These are phyloP conservation scores for Stramonita haemastoma DNA, from an alignment of 2,888 invertebrate species.

Conservation along the genomic window DNA sequence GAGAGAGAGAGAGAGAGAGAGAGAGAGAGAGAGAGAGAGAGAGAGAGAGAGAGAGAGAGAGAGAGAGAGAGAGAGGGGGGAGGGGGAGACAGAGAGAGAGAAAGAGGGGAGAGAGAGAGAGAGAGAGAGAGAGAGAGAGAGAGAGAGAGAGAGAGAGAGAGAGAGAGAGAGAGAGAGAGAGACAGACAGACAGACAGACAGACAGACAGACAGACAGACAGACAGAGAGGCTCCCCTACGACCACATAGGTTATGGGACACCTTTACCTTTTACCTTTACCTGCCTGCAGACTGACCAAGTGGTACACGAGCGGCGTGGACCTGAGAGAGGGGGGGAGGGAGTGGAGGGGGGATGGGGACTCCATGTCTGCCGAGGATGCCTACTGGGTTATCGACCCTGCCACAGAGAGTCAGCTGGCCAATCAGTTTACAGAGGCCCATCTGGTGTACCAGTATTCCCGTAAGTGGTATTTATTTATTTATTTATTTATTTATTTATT, in stretches of 20 bases:
- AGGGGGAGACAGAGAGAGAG: too few relatives aligned
- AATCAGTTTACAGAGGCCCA: background rate
- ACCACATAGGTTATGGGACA: too few relatives aligned
- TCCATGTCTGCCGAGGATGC: background rate
- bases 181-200: background rate
- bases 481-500: background rate
- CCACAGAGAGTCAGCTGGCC: background rate
- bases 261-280: too few relatives aligned
- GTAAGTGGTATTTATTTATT: background rate
- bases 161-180: background rate
- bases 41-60: too few relatives aligned
- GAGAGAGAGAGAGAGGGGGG: too few relatives aligned
- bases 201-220: too few relatives aligned
- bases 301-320: constrained; percentile 18
- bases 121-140: too few relatives aligned
- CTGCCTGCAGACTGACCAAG: background rate
- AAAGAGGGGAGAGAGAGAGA: too few relatives aligned
- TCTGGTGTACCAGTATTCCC: constrained; percentile 21
- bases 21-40: too few relatives aligned
- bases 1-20: too few relatives aligned
- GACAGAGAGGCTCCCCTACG: too few relatives aligned
- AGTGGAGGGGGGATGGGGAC: constrained; percentile 29
- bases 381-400: constrained; percentile 28
- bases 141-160: too few relatives aligned
- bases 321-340: background rate